Percentiles rank a stretch among this genome's conserved stretches.
Conservation (phyloP, 1,140 invertebrate genomes). For the Papilio polytes region DNA sequence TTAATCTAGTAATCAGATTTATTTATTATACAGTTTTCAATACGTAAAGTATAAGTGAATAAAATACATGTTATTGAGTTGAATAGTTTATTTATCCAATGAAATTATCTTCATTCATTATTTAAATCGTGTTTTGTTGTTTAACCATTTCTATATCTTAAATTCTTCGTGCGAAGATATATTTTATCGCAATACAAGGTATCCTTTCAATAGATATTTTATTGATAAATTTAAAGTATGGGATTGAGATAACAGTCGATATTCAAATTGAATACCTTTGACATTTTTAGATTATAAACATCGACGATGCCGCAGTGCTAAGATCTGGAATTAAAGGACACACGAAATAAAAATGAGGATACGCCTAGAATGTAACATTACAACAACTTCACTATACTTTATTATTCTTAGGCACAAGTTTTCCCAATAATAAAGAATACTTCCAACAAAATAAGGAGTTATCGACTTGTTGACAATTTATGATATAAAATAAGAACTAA, state of each 20-base stretch:
- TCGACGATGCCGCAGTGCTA: conserved; percentile 66
- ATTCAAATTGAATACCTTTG: conserved; percentile 83
- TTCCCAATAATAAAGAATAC: not conserved
- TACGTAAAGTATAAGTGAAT: not conserved
- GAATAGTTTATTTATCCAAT: not conserved
- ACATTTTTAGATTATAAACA: conserved; percentile 82
- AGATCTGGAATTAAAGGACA: conserved; percentile 62
- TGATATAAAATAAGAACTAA: not conserved
- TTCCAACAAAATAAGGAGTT: not conserved
- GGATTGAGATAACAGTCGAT: conserved; percentile 74
- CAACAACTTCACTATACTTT: not conserved
- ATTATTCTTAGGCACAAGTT: not conserved
- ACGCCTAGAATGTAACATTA: not conserved
- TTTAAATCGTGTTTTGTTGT: conserved; percentile 22
- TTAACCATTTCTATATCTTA: conserved; percentile 18
- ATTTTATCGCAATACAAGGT: conserved; percentile 57
- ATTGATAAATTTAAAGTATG: conserved; percentile 77
- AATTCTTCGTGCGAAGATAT: conserved; percentile 38
- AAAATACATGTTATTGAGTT: not conserved
- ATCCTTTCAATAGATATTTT: conserved; percentile 68
- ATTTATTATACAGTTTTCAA: not conserved
- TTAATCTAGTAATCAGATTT: too few relatives aligned
- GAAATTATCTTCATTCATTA: not conserved
- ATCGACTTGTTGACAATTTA: not conserved
- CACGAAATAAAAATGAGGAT: conserved; percentile 60